Evolutionary conservation across 2,888 invertebrate species (phyloP).

Genomic region (Agrochola circellaris): DNA sequence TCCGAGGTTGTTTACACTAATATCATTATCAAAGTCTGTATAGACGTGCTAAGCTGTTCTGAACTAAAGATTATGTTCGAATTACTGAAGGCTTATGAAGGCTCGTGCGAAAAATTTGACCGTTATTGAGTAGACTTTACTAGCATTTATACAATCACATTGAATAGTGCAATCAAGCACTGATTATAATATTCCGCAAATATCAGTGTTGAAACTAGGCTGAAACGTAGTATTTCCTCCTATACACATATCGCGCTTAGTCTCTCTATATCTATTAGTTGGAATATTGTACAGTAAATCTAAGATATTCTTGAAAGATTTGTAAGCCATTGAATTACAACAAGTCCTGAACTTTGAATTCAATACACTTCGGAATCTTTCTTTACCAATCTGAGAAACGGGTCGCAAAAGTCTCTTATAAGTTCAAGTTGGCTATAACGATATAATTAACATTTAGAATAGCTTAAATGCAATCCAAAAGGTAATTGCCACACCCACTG

Average conservation of each 20-base stretch:
- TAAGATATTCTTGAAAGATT: conserved; percentile 30
- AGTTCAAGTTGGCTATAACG: conserved; percentile 61
- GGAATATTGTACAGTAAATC: conserved; percentile 7
- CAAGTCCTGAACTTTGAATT: conserved; percentile 62
- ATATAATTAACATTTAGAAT: conserved; percentile 65
- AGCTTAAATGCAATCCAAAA: conserved; percentile 55
- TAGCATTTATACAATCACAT: too few relatives aligned
- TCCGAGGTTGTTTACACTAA: conserved; percentile 36
- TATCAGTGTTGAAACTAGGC: too few relatives aligned
- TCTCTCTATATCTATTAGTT: neutral
- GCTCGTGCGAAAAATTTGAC: neutral
- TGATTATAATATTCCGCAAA: neutral
- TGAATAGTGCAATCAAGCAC: neutral
- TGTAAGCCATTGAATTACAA: conserved; percentile 33
- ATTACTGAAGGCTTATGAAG: conserved; percentile 1
- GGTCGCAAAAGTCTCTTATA: conserved; percentile 48
- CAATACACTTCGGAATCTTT: conserved; percentile 55
- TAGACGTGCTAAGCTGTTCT: conserved; percentile 24
- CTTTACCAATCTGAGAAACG: conserved; percentile 47
- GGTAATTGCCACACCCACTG: conserved; percentile 63
- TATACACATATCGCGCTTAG: too few relatives aligned
- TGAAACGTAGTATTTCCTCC: neutral
- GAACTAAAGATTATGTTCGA: conserved; percentile 15
- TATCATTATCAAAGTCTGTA: conserved; percentile 39
- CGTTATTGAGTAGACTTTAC: neutral